Evolutionary conservation across 1,140 invertebrate species (phyloP).

Genomic region (Drosophila micromelanica): DNA sequence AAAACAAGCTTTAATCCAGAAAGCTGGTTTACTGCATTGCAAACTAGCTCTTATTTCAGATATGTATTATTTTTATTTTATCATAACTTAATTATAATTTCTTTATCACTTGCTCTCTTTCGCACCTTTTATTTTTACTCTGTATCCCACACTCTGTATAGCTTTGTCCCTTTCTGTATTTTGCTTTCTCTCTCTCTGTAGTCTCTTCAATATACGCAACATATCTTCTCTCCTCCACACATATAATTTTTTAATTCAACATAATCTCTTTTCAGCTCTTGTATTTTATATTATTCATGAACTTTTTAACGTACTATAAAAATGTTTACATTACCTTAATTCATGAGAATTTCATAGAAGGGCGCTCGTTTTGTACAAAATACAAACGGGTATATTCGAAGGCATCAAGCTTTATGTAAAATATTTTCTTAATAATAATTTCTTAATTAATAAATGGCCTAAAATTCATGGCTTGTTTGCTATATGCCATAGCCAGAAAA

Average conservation of each 20-base stretch:
- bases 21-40: no score
- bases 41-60: no score
- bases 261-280: no score
- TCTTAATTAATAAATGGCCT: neutral
- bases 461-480: slow-evolving; percentile 1
- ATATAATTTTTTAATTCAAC: no score
- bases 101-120: neutral
- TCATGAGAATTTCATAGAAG: neutral
- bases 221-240: no score
- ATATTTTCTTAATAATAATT: neutral
- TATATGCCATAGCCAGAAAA: slow-evolving; percentile 1
- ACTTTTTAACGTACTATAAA: no score
- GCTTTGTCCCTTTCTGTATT: neutral
- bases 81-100: neutral
- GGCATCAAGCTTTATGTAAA: neutral
- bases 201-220: no score
- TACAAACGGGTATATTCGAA: neutral
- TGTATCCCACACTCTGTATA: neutral
- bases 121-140: no score
- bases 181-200: neutral
- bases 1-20: no score
- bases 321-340: no score
- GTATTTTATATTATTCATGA: no score
- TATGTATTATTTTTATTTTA: no score
- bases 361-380: neutral